Percentiles rank a stretch among this genome's conserved stretches.
phyloP scores from a whole-genome alignment of 2,113 vertebrate species.

The Aplodontia rufa region DNA sequence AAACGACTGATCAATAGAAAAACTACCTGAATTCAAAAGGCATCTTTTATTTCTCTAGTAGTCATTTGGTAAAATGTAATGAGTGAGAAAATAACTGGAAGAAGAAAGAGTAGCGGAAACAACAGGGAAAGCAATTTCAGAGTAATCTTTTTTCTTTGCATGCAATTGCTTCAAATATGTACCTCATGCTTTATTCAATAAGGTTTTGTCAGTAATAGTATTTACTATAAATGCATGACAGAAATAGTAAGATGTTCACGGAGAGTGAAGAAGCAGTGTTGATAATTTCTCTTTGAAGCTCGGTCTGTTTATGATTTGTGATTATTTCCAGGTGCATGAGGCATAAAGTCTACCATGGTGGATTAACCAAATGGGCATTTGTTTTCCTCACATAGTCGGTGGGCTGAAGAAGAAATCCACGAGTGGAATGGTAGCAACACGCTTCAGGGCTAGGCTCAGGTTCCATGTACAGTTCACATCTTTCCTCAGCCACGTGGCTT shows the following conservation, averaged over 20 bases:
- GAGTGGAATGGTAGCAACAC: no score
- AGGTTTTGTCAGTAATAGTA: neutral
- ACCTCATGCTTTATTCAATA: neutral
- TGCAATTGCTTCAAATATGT: conserved; percentile 9
- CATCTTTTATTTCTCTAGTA: neutral
- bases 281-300: neutral
- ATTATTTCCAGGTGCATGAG: neutral
- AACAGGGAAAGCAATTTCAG: neutral
- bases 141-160: neutral
- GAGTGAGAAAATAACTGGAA: neutral
- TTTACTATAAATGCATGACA: neutral
- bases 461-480: no score
- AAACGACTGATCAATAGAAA: neutral
- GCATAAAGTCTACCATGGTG: neutral
- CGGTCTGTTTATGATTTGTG: neutral
- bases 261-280: neutral
- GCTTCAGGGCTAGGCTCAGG: neutral
- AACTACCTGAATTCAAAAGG: neutral
- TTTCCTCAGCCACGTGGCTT: neutral
- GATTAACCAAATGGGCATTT: neutral
- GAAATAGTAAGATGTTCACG: neutral
- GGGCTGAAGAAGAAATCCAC: neutral
- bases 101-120: neutral
- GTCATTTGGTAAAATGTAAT: neutral
- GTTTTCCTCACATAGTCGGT: neutral